Base-by-base conservation (phyloP, 2,888 invertebrate species). In the Asteroscopus sphinx region DNA sequence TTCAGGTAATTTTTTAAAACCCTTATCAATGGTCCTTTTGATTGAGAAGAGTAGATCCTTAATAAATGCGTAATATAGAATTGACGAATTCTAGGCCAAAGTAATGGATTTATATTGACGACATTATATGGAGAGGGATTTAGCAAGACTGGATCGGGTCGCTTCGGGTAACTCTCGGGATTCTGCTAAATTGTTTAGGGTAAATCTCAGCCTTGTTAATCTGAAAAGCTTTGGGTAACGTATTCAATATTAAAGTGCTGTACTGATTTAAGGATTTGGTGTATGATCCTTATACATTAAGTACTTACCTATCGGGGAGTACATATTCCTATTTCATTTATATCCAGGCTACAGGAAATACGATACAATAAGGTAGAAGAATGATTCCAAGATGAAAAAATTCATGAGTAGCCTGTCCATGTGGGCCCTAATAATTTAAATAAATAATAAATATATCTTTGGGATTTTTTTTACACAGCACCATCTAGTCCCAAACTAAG, bases 1-100 rank as follows among this genome's bases (percentile, higher is more conserved):
- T 60, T 55, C 59, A 60, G 47, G 47, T 61, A 60, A 44, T 72
- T 77, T 74, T 73, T 69, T 51, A 57, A 73, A 75, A 75, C 58
- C 52, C 47, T 69, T 55, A 62, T 60, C 42, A 40, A 47, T 40
- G 28, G 51, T 52, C 57, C 54, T 58, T 65, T 44, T 57, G 41
- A 57, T 52, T 17, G 41, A 12, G 17, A 52, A 45, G 35, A 59
- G 55, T 36, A 53, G 33, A 25, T 39, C 25, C n/a, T 4, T 21
- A 21, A 21, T 21, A 63, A 63, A 47, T 21, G 21, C 52, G 36
- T 47, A n/a, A n/a, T n/a, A n/a, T n/a, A 26, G 41, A 41, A 28
- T 52, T 66, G 36, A 51, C 44, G 39, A 53, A 47, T 42, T 61
- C 36, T 57, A 55, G 48, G 48, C 30, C 33, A 40, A 26, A n/a